These are phyloP conservation scores for Ormyrus thymus DNA, from an alignment of 2,888 invertebrate species.

Conservation along the genomic window DNA sequence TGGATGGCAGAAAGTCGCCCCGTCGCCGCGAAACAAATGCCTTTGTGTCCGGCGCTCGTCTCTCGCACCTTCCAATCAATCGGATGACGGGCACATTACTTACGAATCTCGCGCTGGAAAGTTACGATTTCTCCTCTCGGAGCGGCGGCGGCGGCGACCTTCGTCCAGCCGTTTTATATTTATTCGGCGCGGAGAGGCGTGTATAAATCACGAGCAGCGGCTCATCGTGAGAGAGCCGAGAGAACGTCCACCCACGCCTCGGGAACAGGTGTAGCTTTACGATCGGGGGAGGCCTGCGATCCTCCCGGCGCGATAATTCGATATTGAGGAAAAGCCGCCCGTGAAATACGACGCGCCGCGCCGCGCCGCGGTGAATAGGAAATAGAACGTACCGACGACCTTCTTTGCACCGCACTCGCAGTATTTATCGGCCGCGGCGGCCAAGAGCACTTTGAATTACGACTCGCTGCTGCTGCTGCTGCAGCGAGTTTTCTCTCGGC, in stretches of 20 bases:
- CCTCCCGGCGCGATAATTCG: slow-evolving; percentile 37
- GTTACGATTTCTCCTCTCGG: slow-evolving; percentile 34
- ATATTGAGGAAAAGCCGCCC: slow-evolving; percentile 3
- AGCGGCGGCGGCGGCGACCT: slow-evolving; percentile 2
- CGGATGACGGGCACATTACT: slow-evolving; percentile 29
- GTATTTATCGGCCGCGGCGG: slow-evolving; percentile 46
- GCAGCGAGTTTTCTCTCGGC: no score
- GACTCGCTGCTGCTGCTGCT: slow-evolving; percentile 15
- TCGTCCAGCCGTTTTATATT: slow-evolving; percentile 24
- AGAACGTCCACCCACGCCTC: slow-evolving; percentile 35
- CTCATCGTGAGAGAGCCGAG: slow-evolving; percentile 9
- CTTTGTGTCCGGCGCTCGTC: slow-evolving; percentile 8
- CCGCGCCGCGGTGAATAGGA: slow-evolving; percentile 43
- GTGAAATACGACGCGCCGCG: slow-evolving; percentile 28
- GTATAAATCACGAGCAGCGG: slow-evolving; percentile 29
- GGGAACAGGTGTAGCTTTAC: slow-evolving; percentile 40
- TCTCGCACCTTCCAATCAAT: slow-evolving; percentile 3
- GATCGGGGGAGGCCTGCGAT: slow-evolving; percentile 11
- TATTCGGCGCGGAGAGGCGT: slow-evolving; percentile 7
- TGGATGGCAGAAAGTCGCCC: slow-evolving; percentile 29
- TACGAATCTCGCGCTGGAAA: slow-evolving; percentile 25
- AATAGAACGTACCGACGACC: slow-evolving; percentile 35
- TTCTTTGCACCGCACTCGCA: slow-evolving; percentile 34
- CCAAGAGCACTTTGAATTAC: slow-evolving; percentile 43
- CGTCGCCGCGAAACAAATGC: slow-evolving; percentile 15